These are phyloP conservation scores for Melanostoma scalare DNA, from an alignment of 2,888 invertebrate genomes.

Conservation along the genomic window DNA sequence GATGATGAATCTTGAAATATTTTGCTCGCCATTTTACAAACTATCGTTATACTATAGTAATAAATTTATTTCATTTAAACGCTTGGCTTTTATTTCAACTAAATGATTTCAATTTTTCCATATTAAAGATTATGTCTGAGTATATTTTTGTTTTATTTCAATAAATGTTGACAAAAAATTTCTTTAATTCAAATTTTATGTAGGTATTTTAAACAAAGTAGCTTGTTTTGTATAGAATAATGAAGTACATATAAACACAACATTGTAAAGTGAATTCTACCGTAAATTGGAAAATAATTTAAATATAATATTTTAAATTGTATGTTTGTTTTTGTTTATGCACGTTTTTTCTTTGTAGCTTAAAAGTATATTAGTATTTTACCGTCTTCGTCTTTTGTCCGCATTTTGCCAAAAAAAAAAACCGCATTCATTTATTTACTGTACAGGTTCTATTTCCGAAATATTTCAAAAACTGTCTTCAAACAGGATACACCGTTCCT, in stretches of 20 bases:
- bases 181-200: background rate
- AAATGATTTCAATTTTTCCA: background rate
- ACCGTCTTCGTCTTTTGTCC: background rate
- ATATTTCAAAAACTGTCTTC: too few species aligned
- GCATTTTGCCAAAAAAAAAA: too few species aligned
- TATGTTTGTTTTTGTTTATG: constrained; percentile 1
- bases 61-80: constrained; percentile 19
- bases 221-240: constrained; percentile 48
- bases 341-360: constrained; percentile 2
- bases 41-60: constrained; percentile 11
- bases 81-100: background rate
- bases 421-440: too few species aligned
- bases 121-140: too few species aligned
- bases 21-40: constrained; percentile 30
- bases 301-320: constrained; percentile 47
- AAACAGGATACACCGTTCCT: too few species aligned
- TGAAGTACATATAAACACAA: constrained; percentile 16
- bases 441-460: too few species aligned
- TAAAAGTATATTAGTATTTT: background rate
- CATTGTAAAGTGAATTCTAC: constrained; percentile 44
- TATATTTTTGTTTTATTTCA: background rate
- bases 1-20: constrained; percentile 30
- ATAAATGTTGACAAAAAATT: background rate
- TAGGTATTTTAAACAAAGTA: background rate
- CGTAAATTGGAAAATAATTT: constrained; percentile 32